Conservation (phyloP, 2,113 vertebrate genomes). For the Oreochromis spilurus region DNA sequence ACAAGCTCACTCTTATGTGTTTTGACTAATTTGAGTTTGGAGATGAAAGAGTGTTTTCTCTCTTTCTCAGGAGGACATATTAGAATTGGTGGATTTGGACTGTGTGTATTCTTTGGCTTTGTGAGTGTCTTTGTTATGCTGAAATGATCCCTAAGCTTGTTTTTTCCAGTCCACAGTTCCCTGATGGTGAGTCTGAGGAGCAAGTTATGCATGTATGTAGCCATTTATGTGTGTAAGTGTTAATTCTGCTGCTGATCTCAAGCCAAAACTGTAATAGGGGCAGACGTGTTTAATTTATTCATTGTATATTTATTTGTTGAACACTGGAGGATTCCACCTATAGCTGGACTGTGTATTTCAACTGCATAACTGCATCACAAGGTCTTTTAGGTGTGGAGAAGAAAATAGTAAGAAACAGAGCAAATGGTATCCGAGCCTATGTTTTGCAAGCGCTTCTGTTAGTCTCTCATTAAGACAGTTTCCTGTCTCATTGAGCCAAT, state of each 20-base stretch:
- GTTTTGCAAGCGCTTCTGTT: neutral
- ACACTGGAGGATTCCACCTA: neutral
- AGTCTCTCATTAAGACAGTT: neutral
- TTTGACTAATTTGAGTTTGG: conserved; percentile 29
- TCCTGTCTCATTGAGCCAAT: neutral
- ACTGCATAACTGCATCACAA: neutral
- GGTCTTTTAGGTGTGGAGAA: neutral
- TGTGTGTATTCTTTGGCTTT: conserved; percentile 33
- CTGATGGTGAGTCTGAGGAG: conserved; percentile 19
- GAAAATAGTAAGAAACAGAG: neutral
- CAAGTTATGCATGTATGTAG: neutral
- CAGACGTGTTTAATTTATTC: conserved; percentile 1
- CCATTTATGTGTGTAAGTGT: neutral
- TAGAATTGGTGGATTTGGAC: conserved; percentile 34
- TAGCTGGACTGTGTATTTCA: conserved; percentile 2
- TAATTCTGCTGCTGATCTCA: conserved; percentile 31
- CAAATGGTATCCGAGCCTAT: neutral
- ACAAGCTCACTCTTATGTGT: neutral
- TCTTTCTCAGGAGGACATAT: conserved; percentile 24
- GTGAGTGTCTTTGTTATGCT: conserved; percentile 33
- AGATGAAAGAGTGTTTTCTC: conserved; percentile 21
- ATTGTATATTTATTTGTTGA: neutral
- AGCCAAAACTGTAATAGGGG: conserved; percentile 56
- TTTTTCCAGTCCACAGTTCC: conserved; percentile 1
- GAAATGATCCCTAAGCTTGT: conserved; percentile 25